A percentile compares a stretch with the other conserved stretches of the same genome.
phyloP scores from a whole-genome alignment of 2,113 vertebrate genomes.

The Cephalopholis sonnerati region DNA sequence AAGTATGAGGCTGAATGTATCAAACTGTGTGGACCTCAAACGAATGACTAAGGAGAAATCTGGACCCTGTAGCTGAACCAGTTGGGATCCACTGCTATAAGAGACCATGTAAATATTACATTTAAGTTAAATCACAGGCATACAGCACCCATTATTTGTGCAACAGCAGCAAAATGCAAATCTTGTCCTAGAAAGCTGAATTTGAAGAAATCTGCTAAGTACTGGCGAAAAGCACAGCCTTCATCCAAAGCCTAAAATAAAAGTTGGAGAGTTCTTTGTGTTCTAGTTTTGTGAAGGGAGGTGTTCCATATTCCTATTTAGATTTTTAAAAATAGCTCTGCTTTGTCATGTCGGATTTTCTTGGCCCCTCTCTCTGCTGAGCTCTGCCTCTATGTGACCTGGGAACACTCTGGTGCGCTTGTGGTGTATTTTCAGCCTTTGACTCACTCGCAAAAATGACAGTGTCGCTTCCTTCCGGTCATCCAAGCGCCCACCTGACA shows the following conservation, averaged over 20 bases:
- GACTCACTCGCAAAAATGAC: constrained; percentile 42
- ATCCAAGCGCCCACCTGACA: constrained; percentile 46
- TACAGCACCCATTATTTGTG: constrained; percentile 11
- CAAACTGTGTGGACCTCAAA: no score
- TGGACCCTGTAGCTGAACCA: no score
- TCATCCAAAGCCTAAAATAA: constrained; percentile 33
- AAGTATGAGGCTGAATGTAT: no score
- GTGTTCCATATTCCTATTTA: neutral
- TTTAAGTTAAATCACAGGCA: neutral
- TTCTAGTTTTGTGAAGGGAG: constrained; percentile 28
- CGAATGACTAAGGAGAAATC: no score
- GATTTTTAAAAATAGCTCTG: constrained; percentile 65
- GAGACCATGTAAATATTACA: neutral
- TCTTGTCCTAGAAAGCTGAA: constrained; percentile 39
- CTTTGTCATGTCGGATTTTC: constrained; percentile 58
- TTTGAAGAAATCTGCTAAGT: constrained; percentile 32
- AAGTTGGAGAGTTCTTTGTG: constrained; percentile 30
- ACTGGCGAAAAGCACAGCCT: constrained; percentile 19
- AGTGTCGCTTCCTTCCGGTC: constrained; percentile 29
- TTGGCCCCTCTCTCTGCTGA: constrained; percentile 3
- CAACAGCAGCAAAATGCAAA: constrained; percentile 39
- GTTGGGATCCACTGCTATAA: neutral
- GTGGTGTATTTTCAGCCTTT: constrained; percentile 35
- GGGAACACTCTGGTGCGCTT: neutral
- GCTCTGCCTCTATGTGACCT: constrained; percentile 13